Evolutionary conservation across 2,888 invertebrate species (phyloP).

Genomic region (Lepidochitona cinerea): DNA sequence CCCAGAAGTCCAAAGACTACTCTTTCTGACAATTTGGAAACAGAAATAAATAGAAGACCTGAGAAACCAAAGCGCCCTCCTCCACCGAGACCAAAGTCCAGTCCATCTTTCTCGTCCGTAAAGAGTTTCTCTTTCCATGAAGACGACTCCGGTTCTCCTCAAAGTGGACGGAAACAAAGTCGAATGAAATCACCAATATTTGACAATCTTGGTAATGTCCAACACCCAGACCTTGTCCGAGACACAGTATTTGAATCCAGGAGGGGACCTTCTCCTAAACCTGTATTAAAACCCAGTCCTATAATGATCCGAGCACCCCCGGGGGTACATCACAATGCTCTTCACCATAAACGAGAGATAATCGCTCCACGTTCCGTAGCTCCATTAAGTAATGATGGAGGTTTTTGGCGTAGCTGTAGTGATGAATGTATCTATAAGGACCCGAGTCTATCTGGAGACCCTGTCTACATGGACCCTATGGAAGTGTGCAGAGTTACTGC

Average conservation of each 20-base stretch:
- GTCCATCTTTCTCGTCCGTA: background rate
- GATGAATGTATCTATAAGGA: conserved; percentile 49
- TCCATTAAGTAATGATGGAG: background rate
- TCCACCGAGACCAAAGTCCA: conserved; percentile 28
- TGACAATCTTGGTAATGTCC: background rate
- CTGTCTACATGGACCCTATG: conserved; percentile 45
- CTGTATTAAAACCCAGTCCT: conserved; percentile 8
- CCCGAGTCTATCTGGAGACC: conserved; percentile 21
- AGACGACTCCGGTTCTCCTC: background rate
- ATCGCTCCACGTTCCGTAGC: background rate
- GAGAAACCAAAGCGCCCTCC: conserved; percentile 37
- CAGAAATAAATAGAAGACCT: conserved; percentile 1
- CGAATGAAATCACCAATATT: background rate
- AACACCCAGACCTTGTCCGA: background rate
- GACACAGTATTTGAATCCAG: background rate
- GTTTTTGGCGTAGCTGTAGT: conserved; percentile 28
- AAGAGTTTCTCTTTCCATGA: background rate
- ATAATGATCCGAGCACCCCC: background rate
- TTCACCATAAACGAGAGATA: background rate
- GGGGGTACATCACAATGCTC: conserved; percentile 4
- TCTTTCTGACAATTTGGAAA: background rate
- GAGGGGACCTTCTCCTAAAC: background rate
- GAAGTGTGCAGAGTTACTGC: conserved; percentile 18
- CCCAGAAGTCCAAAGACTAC: background rate
- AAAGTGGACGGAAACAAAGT: background rate